Evolutionary conservation across 1,140 invertebrate genomes (phyloP), one percentile per base, ranked within the genome.

Genomic region (Diorhabda sublineata): DNA sequence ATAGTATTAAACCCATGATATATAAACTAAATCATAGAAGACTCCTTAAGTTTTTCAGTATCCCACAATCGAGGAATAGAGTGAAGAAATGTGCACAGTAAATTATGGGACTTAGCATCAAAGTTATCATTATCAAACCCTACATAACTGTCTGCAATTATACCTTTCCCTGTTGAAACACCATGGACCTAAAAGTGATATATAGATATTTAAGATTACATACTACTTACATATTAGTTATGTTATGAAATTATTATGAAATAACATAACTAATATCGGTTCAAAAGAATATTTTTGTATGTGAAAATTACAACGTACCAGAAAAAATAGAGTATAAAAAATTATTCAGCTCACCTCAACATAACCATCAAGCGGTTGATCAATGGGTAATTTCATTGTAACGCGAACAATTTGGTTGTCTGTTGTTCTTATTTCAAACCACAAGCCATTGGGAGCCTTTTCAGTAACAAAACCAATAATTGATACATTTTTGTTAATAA

Each of bases 141-240:
- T 42, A 67, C 60, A 5, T 60, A 67, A n/a, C 60, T 58, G 60
- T 67, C 65, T 67, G 65, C 65, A 43, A 42, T 59, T 47, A 67
- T 45, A 42, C 65, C 65, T 67, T 67, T 67, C 11, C 65, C 65
- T 26, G 65, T 60, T 8, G 65, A 67, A 60, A 26, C 43, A 26
- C 65, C 65, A 67, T 67, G 65, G 11, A 67, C 65, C 65, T 67
- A 42, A 60, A 67, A 67, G 26, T 26, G 26, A 26, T 26, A 26
- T 26, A 26, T 26, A 11, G 11, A 26, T 3, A 61, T 8, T 60
- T 9, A n/a, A 56, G 2, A n/a, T n/a, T 7, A 2, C 52, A 56
- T 56, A 56, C n/a, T 56, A 56, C 52, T 56, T 56, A 7, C 52
- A 56, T 56, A 56, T 56, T n/a, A 56, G n/a, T 56, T 26, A 26